Evolutionary conservation across 2,888 invertebrate genomes (phyloP), one percentile per base, ranked within the genome.

Genomic region (Rotaria magnacalcarata): DNA sequence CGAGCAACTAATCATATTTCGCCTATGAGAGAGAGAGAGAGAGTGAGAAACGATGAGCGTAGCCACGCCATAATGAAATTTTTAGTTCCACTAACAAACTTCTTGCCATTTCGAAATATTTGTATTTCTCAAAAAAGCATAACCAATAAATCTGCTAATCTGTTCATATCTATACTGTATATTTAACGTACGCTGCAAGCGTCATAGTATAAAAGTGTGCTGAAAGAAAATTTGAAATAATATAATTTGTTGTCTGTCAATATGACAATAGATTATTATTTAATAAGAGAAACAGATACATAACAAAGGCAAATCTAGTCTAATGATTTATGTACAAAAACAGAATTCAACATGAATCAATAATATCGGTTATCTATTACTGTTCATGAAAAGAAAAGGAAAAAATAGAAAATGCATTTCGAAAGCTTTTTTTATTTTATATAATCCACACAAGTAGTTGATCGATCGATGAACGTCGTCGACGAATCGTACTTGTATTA

Each of bases 381-480:
- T 67, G 67, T 67, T 67, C 67, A 67, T 56, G 0, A 54, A 54
- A 21, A 54, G 19, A 8, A 19, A 19, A 27, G 8, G 27, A n/a
- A 10, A n/a, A n/a, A 7, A 60, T 27, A 27, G 60, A 27, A 60
- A 27, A 10, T 34, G 34, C 34, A 34, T 34, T 34, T 34, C 34
- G 34, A 34, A 34, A 34, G 34, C 2, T 34, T 34, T 34, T 34
- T 34, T 2, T 2, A 2, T 34, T 34, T 80, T 11, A 80, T 3
- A 80, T 7, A 14, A 80, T 80, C 80, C 80, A 80, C 7, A 80
- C 80, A 47, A 80, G 80, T 14, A 80, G 80, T 80, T 80, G 80
- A 47, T 80, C 80, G 10, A 80, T 47, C 11, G 80, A 80, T 24
- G 80, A 47, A n/a, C 47, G 80, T n/a, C n/a, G 80, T 19, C 6